Percentiles rank a stretch among this genome's conserved stretches.
phyloP scores from a whole-genome alignment of 2,888 invertebrate species.

The Cryptocephalus primarius region DNA sequence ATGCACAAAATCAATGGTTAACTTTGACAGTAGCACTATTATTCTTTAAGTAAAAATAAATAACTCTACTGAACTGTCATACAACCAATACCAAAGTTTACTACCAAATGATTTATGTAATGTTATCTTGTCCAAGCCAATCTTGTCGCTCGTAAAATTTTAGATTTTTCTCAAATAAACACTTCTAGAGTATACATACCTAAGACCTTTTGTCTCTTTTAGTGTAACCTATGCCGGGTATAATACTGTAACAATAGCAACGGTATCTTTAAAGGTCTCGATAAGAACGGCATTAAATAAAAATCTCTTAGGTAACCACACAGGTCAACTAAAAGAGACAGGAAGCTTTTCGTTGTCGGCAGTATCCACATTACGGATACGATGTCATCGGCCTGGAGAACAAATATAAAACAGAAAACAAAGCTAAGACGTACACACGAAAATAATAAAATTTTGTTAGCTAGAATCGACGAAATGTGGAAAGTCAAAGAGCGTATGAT shows the following conservation, averaged over 20 bases:
- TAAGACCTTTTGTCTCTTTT: constrained; percentile 7
- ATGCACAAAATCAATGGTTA: no score
- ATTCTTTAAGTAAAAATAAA: no score
- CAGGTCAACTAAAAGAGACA: constrained; percentile 31
- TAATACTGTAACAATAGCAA: constrained; percentile 33
- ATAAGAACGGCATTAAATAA: constrained; percentile 30
- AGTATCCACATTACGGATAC: constrained; percentile 32
- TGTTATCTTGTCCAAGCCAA: no score
- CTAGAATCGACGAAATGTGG: no score
- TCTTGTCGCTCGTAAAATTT: no score
- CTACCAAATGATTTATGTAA: no score
- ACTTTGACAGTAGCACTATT: no score
- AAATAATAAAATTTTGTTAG: constrained; percentile 1
- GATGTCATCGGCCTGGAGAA: constrained; percentile 29
- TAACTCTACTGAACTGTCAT: no score
- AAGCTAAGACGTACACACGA: constrained; percentile 26
- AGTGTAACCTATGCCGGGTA: constrained; percentile 34
- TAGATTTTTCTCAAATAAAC: no score
- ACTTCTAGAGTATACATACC: neutral
- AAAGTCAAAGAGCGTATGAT: no score
- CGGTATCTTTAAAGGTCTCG: constrained; percentile 29
- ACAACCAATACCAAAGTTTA: no score
- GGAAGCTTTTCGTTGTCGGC: constrained; percentile 29
- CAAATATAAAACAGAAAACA: constrained; percentile 20
- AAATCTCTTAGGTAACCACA: constrained; percentile 32